Evolutionary conservation across 2,797 vertebrate species (phyloP), one percentile per base, ranked within the genome.

Genomic region (Phylloscopus collybita): DNA sequence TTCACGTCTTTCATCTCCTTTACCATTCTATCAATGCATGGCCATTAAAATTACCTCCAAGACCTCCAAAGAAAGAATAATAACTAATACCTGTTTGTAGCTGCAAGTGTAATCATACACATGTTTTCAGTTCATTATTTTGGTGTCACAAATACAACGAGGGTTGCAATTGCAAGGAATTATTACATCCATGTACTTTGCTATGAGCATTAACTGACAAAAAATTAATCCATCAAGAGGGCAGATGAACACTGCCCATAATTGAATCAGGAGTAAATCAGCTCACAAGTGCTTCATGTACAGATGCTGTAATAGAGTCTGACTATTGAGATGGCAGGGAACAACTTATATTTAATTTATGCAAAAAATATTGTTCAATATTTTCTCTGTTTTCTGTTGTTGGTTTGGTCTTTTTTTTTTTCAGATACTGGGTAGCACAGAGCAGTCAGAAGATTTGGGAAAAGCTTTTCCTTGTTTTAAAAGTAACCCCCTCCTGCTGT

Each of bases 221-320:
- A 94, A 93, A 80, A 92, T 95, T 53, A 76, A 91, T 90, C 82
- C 50, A 6, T 71, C 81, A 60, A 36, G 81, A 92, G 69, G 4
- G 42, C 86, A 91, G 83, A 96, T 64, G 79, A 95, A 79, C 71
- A 38, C n/a, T 53, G 49, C 60, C 72, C 74, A 2, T 89, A 94
- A 93, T 62, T 90, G 74, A 96, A 96, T 87, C 85, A 89, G 74
- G 69, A 93, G 47, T 50, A 92, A 91, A 92, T 74, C 92, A 88
- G 91, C 44, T 76, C 42, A 66, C 57, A 74, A 76, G 70, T 10
- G 51, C 45, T 80, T 67, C 10, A 7, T 20, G 18, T n/a, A 47
- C 87, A 95, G 91, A 87, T 38, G 80, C 82, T 89, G 42, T 17
- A 61, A 86, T 93, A 86, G 69, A 50, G 32, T 69, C 40, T 45